Conservation (phyloP, 53 echinoderm and acorn worm genomes). For the Pentamera pediparva region DNA sequence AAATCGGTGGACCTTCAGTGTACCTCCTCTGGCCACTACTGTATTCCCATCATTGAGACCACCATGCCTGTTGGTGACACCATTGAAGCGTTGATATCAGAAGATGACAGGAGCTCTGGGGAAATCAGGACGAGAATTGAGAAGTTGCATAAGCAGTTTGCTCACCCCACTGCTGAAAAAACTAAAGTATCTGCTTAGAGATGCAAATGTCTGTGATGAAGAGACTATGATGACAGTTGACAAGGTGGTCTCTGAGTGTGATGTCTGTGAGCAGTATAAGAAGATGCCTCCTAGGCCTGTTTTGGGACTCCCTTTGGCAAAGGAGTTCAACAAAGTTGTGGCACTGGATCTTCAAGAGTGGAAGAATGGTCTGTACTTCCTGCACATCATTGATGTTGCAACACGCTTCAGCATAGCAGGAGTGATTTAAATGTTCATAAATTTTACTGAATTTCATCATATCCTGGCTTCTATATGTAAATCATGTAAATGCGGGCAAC, state of each 20-base stretch:
- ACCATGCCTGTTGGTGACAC: conserved; percentile 15
- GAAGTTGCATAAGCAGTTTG: background rate
- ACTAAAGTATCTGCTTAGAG: background rate
- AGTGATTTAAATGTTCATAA: background rate
- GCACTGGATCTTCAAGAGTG: no score
- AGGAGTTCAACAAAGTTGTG: no score
- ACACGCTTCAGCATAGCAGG: background rate
- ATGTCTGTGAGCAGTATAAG: background rate
- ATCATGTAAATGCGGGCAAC: no score
- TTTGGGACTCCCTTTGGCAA: no score
- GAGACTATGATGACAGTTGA: background rate
- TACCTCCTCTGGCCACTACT: conserved; percentile 17
- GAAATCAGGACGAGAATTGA: background rate
- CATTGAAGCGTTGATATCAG: background rate
- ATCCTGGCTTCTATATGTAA: no score
- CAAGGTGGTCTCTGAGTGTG: background rate
- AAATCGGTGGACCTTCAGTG: background rate
- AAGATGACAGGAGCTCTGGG: background rate
- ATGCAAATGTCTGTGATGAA: background rate
- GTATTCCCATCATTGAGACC: conserved; percentile 1
- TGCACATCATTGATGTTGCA: no score
- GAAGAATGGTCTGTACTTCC: no score
- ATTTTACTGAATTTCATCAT: no score
- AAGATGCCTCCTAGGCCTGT: background rate
- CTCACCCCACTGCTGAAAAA: background rate